Evolutionary conservation across 2,797 vertebrate species (phyloP).

Genomic region (Sphenopsis melanotis): DNA sequence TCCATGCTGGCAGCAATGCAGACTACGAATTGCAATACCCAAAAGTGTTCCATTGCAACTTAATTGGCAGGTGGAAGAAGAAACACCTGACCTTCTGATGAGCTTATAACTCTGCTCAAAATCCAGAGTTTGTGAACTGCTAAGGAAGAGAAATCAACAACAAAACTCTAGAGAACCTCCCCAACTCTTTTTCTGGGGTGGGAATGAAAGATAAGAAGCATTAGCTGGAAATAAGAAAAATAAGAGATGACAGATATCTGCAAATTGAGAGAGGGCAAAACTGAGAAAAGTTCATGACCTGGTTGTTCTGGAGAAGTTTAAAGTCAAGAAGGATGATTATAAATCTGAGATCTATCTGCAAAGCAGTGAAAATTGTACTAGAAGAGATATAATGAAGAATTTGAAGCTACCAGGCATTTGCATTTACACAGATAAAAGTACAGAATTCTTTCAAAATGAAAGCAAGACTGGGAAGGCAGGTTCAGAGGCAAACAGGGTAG

Average conservation of each 20-base stretch:
- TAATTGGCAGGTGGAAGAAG: neutral
- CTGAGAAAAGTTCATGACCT: neutral
- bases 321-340: neutral
- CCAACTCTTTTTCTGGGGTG: neutral
- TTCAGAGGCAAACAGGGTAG: neutral
- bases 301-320: neutral
- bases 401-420: neutral
- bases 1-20: neutral
- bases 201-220: neutral
- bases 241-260: neutral
- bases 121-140: neutral
- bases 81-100: neutral
- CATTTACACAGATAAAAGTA: neutral
- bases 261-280: neutral
- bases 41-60: neutral
- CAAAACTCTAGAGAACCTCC: neutral
- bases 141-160: neutral
- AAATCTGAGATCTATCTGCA: neutral
- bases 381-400: neutral
- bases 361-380: neutral
- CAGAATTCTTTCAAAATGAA: neutral
- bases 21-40: neutral
- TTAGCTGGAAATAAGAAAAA: neutral
- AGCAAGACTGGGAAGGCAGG: neutral
- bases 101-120: neutral